phyloP scores from a whole-genome alignment of 2,888 invertebrate species.

The Tenthredo livida region DNA sequence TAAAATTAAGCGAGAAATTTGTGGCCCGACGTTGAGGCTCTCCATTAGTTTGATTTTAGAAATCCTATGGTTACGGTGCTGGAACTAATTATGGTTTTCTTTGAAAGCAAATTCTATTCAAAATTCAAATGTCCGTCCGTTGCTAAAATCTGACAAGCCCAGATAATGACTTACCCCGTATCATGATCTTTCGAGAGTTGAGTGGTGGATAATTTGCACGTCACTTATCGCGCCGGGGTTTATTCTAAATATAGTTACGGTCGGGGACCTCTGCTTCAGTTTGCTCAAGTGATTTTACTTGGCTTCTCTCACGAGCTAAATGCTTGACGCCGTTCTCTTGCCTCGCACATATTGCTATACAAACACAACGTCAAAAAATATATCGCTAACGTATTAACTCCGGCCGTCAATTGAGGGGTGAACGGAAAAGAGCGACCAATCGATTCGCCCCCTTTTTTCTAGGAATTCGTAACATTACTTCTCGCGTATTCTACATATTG shows the following conservation, averaged over 20 bases:
- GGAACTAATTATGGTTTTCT: conserved; percentile 17
- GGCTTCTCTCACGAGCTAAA: neutral
- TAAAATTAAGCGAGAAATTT: neutral
- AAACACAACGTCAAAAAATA: neutral
- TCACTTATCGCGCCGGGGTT: conserved; percentile 32
- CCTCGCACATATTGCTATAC: neutral
- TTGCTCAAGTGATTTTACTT: conserved; percentile 37
- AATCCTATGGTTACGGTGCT: conserved; percentile 6
- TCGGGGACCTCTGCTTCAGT: conserved; percentile 9
- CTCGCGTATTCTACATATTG: neutral
- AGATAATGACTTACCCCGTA: conserved; percentile 10
- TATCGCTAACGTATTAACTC: neutral
- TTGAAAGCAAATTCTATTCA: conserved; percentile 10
- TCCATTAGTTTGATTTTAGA: neutral
- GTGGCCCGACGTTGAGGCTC: neutral
- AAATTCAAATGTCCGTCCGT: conserved; percentile 18
- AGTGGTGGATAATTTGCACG: conserved; percentile 5
- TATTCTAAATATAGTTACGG: conserved; percentile 20
- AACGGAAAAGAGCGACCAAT: neutral
- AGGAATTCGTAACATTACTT: neutral
- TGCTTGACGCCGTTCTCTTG: neutral
- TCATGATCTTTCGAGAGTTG: neutral
- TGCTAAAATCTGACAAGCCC: neutral
- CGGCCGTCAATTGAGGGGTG: neutral
- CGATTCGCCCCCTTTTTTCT: neutral